phyloP scores from a whole-genome alignment of 1,140 invertebrate species.

The Pomacea maculata region DNA sequence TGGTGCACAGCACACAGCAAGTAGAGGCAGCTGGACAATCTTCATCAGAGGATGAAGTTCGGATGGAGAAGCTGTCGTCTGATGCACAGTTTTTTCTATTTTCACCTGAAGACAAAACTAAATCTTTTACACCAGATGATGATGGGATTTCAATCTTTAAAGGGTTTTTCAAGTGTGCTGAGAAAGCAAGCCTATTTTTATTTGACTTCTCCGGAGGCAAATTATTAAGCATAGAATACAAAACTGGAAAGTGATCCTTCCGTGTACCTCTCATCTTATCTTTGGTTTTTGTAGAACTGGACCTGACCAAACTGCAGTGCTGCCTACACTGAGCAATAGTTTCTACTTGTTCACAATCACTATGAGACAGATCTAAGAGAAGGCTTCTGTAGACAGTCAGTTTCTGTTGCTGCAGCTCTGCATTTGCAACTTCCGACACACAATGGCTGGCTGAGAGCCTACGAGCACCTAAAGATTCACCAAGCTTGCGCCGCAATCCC shows the following conservation, averaged over 20 bases:
- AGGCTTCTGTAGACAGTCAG: conserved; percentile 49
- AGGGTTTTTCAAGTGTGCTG: background rate
- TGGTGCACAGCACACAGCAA: conserved; percentile 7
- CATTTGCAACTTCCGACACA: conserved; percentile 51
- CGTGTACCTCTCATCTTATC: background rate
- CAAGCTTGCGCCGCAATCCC: conserved; percentile 43
- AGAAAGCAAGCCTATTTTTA: too few relatives aligned
- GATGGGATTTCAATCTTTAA: conserved; percentile 19
- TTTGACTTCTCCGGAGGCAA: background rate
- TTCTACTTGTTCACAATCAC: too few relatives aligned
- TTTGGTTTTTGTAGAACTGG: background rate
- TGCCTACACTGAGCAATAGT: background rate
- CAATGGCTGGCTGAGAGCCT: conserved; percentile 37
- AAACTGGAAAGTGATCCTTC: conserved; percentile 1
- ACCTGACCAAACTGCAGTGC: background rate
- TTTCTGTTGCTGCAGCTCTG: conserved; percentile 47
- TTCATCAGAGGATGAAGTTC: conserved; percentile 11
- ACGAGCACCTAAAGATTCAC: background rate
- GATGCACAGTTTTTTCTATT: conserved; percentile 25
- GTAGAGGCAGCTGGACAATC: background rate
- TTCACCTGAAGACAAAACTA: conserved; percentile 8
- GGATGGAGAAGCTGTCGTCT: conserved; percentile 18
- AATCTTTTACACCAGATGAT: background rate
- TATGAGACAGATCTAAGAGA: conserved; percentile 40
- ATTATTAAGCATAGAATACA: background rate